These are phyloP conservation scores for Diaphora mendica DNA, from an alignment of 2,888 invertebrate genomes.

Conservation along the genomic window DNA sequence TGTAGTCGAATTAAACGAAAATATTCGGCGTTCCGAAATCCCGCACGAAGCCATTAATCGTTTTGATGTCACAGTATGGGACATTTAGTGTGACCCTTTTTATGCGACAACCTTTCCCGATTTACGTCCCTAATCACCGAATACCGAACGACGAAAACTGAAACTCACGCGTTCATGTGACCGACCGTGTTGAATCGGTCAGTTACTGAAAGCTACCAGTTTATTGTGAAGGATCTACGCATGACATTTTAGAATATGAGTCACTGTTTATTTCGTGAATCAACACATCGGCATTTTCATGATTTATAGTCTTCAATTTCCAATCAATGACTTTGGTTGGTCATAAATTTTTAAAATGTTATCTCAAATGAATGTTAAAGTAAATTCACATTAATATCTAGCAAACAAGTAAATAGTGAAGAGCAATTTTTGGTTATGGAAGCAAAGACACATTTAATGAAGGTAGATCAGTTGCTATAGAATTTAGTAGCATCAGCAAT, in stretches of 20 bases:
- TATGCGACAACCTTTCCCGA: slow-evolving; percentile 72
- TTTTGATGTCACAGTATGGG: slow-evolving; percentile 85
- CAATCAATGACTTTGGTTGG: background rate
- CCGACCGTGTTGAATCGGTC: slow-evolving; percentile 64
- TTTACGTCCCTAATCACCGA: slow-evolving; percentile 77
- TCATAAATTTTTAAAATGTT: slow-evolving; percentile 18
- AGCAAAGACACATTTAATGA: slow-evolving; percentile 61
- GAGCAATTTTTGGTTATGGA: slow-evolving; percentile 45
- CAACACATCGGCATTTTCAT: slow-evolving; percentile 22
- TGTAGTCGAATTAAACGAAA: slow-evolving; percentile 79
- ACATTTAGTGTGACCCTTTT: slow-evolving; percentile 86
- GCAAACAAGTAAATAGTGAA: slow-evolving; percentile 42
- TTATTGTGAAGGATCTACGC: slow-evolving; percentile 52
- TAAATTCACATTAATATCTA: slow-evolving; percentile 20
- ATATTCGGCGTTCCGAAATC: slow-evolving; percentile 76
- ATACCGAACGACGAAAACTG: slow-evolving; percentile 68
- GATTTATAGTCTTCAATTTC: slow-evolving; percentile 1
- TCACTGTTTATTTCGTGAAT: slow-evolving; percentile 42
- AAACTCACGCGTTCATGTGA: slow-evolving; percentile 65
- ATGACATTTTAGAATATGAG: slow-evolving; percentile 55
- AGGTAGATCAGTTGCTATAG: slow-evolving; percentile 63
- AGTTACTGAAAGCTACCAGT: slow-evolving; percentile 57
- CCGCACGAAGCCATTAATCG: slow-evolving; percentile 81
- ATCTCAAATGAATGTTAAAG: slow-evolving; percentile 28
- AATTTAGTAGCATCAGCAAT: slow-evolving; percentile 67